Conservation (phyloP, 2,888 invertebrate genomes). For the Helobdella robusta region DNA sequence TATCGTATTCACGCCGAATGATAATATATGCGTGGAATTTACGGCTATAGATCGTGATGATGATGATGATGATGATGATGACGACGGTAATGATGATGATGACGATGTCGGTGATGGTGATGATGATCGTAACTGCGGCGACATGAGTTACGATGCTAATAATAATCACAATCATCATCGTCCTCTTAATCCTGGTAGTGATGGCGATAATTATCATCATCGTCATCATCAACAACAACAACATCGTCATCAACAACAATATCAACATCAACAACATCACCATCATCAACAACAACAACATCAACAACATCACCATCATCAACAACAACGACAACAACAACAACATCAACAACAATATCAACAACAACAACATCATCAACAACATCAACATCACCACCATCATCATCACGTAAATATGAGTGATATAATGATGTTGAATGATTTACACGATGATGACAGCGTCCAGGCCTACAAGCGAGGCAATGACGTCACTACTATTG, state of each 20-base stretch:
- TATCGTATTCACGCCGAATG: too few species aligned
- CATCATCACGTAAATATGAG: neutral
- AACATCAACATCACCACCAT: neutral
- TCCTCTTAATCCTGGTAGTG: too few species aligned
- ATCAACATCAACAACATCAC: neutral
- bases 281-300: neutral
- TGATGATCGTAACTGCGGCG: neutral
- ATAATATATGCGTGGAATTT: too few species aligned
- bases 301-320: neutral
- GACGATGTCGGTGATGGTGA: neutral
- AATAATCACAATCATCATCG: too few species aligned
- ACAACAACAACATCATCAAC: too few species aligned
- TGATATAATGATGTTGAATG: too few species aligned
- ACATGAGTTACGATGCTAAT: too few species aligned
- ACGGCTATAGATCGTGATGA: neutral
- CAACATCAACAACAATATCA: too few species aligned
- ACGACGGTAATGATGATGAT: neutral
- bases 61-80: constrained; percentile 1
- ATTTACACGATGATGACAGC: neutral
- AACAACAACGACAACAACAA: neutral
- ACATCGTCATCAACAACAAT: too few species aligned
- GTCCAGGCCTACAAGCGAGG: neutral
- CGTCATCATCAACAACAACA: neutral
- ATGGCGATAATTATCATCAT: too few species aligned
- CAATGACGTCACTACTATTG: too few species aligned